Evolutionary conservation across 2,113 vertebrate species (phyloP).

Genomic region (Gadus macrocephalus): DNA sequence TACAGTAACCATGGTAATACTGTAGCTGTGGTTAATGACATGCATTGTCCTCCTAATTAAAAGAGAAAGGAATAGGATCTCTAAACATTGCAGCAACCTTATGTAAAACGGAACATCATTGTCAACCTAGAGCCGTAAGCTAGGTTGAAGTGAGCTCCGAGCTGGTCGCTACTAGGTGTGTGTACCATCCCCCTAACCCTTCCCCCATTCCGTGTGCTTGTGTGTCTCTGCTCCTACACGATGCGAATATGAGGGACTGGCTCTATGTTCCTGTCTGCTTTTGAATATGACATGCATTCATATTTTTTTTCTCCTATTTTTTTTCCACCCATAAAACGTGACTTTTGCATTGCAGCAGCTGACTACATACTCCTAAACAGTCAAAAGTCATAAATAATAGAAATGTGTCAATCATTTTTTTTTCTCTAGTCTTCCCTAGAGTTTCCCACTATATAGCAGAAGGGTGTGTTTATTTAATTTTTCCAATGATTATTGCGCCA

Average conservation of each 20-base stretch:
- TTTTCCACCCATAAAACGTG: too few relatives aligned
- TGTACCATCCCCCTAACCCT: constrained; percentile 61
- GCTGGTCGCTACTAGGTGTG: constrained; percentile 60
- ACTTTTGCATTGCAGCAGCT: too few relatives aligned
- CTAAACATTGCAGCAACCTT: constrained; percentile 15
- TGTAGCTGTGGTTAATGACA: too few relatives aligned
- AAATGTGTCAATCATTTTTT: too few relatives aligned
- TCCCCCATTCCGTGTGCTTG: constrained; percentile 44
- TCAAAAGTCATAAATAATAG: too few relatives aligned
- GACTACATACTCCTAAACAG: too few relatives aligned
- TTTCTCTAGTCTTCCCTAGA: too few relatives aligned
- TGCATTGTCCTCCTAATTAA: too few relatives aligned
- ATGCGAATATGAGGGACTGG: constrained; percentile 33
- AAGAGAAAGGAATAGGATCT: constrained; percentile 10
- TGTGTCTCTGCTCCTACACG: neutral
- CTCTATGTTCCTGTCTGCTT: constrained; percentile 20
- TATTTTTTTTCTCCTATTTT: too few relatives aligned
- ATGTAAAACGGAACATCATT: constrained; percentile 26
- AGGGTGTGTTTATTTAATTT: constrained; percentile 54
- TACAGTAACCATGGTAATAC: too few relatives aligned
- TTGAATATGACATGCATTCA: constrained; percentile 15
- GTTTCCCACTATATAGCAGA: constrained; percentile 25
- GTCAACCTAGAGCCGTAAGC: constrained; percentile 44
- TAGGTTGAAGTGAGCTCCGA: constrained; percentile 59
- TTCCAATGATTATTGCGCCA: constrained; percentile 54